Evolutionary conservation across 2,113 vertebrate genomes (phyloP).

Genomic region (Melanotaenia duboulayi): DNA sequence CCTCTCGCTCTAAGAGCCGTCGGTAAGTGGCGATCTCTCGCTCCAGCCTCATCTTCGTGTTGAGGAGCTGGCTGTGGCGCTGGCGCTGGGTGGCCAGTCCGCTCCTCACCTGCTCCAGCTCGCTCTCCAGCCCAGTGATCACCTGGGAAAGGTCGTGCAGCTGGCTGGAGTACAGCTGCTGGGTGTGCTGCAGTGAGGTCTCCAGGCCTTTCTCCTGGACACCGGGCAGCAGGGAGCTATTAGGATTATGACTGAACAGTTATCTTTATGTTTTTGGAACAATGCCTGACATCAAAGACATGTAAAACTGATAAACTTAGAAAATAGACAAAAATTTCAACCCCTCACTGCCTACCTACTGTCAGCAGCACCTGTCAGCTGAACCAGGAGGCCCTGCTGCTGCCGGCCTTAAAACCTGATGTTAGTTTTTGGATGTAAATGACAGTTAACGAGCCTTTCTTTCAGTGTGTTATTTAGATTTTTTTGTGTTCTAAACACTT

Average conservation of each 20-base stretch:
- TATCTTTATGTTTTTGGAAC: not conserved
- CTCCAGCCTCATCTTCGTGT: conserved; percentile 96
- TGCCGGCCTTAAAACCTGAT: too few species aligned
- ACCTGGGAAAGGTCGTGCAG: conserved; percentile 88
- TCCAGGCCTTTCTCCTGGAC: conserved; percentile 92
- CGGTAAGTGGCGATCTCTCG: conserved; percentile 94
- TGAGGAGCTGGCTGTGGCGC: conserved; percentile 90
- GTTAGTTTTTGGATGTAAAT: too few species aligned
- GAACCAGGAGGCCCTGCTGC: too few species aligned
- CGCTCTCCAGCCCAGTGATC: conserved; percentile 87
- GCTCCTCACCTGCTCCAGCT: conserved; percentile 88
- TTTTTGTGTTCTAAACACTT: too few species aligned
- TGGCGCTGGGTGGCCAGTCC: conserved; percentile 90
- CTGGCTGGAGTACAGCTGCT: conserved; percentile 89
- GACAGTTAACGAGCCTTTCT: too few species aligned
- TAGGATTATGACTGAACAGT: not conserved
- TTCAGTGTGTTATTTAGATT: too few species aligned
- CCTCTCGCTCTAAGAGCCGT: conserved; percentile 91
- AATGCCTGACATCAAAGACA: not conserved
- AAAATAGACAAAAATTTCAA: too few species aligned
- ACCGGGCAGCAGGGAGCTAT: not conserved
- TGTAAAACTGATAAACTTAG: too few species aligned
- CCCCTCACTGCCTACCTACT: too few species aligned
- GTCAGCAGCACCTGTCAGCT: too few species aligned
- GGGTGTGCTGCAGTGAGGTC: conserved; percentile 86